These are phyloP conservation scores for Hycleus cichorii DNA, from an alignment of 1,140 invertebrate genomes.

Conservation along the genomic window DNA sequence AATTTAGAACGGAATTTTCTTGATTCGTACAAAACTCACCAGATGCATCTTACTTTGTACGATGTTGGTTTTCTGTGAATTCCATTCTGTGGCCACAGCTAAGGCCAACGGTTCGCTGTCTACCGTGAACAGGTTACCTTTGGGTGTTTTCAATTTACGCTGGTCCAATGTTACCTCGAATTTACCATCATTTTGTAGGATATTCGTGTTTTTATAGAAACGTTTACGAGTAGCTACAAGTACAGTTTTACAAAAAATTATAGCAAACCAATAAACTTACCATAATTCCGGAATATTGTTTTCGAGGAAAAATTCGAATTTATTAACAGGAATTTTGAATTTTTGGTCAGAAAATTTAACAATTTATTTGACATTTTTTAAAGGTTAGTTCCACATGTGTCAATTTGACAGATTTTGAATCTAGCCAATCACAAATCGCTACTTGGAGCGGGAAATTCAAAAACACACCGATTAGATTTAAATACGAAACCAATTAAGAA, in stretches of 20 bases:
- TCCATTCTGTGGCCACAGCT: constrained; percentile 88
- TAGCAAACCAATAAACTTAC: neutral
- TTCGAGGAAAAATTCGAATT: no score
- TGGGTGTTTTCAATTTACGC: constrained; percentile 80
- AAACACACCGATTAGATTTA: no score
- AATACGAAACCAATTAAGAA: no score
- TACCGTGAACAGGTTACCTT: constrained; percentile 68
- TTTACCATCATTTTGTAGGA: constrained; percentile 51
- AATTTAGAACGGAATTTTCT: neutral
- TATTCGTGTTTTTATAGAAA: constrained; percentile 64
- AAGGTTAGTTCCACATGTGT: no score
- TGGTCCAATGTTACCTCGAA: constrained; percentile 76
- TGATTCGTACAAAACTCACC: constrained; percentile 45
- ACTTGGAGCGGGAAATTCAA: no score
- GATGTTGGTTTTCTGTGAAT: constrained; percentile 73
- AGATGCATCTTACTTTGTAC: constrained; percentile 80
- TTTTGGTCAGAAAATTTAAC: no score
- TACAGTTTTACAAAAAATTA: neutral
- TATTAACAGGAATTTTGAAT: no score
- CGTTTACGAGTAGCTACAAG: constrained; percentile 48
- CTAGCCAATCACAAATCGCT: no score
- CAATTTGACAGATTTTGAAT: no score
- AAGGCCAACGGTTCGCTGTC: constrained; percentile 82
- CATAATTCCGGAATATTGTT: no score
- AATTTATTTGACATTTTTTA: no score